Conservation (phyloP, 1,140 invertebrate species). For the Brachionus rubens region DNA sequence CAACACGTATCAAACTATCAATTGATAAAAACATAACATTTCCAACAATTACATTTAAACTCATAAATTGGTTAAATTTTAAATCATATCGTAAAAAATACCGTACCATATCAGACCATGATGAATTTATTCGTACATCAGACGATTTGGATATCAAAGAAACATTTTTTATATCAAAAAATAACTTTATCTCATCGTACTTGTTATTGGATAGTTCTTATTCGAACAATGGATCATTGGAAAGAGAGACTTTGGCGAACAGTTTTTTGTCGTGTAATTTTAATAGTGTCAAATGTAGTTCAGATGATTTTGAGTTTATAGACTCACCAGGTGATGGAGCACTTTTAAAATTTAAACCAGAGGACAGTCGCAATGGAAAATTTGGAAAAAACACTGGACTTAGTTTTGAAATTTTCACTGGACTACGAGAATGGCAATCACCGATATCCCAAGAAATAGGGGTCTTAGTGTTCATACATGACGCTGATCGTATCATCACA, state of each 20-base stretch:
- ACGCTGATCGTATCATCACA: background rate
- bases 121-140: background rate
- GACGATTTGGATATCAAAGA: background rate
- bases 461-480: background rate
- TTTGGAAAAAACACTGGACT: constrained; percentile 28
- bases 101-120: background rate
- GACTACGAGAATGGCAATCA: background rate
- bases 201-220: background rate
- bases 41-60: constrained; percentile 15
- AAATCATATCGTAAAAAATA: background rate
- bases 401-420: background rate
- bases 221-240: background rate
- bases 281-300: background rate
- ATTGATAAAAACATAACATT: background rate
- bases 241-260: background rate
- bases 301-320: constrained; percentile 1
- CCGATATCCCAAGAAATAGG: background rate
- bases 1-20: constrained; percentile 7
- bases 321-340: constrained; percentile 15
- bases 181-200: constrained; percentile 5
- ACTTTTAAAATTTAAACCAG: background rate
- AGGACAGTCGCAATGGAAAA: background rate
- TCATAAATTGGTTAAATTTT: constrained; percentile 27
- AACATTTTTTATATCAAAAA: constrained; percentile 10
- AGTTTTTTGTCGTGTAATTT: background rate